phyloP scores from a whole-genome alignment of 2,797 vertebrate species.

The Girardinus metallicus region DNA sequence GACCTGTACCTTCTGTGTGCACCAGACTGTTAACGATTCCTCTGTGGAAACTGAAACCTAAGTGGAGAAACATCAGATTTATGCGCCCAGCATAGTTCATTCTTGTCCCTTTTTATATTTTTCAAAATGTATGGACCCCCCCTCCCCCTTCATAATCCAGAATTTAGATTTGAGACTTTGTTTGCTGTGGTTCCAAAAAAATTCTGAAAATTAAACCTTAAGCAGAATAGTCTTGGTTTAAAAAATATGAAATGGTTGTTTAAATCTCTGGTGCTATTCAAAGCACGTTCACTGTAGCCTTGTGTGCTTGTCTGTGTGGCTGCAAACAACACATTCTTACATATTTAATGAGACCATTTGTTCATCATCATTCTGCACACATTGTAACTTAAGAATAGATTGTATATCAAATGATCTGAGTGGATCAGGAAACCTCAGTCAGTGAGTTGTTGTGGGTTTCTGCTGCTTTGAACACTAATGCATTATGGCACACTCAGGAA shows the following conservation, averaged over 20 bases:
- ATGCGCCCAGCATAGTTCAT: slow-evolving; percentile 6
- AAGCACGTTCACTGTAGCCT: slow-evolving; percentile 39
- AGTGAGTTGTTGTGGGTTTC: slow-evolving; percentile 45
- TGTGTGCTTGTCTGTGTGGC: slow-evolving; percentile 32
- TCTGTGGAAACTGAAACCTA: slow-evolving; percentile 34
- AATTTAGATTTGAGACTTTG: background rate
- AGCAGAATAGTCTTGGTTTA: background rate
- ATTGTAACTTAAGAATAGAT: slow-evolving; percentile 51
- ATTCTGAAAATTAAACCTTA: background rate
- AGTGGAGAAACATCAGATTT: slow-evolving; percentile 13
- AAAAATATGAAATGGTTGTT: slow-evolving; percentile 31
- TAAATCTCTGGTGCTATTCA: slow-evolving; percentile 19
- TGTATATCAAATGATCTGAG: slow-evolving; percentile 49
- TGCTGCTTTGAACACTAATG: slow-evolving; percentile 9
- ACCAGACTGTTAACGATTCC: slow-evolving; percentile 10
- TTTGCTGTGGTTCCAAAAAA: background rate
- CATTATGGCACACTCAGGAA: slow-evolving; percentile 9
- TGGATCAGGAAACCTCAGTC: slow-evolving; percentile 34
- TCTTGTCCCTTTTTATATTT: slow-evolving; percentile 32
- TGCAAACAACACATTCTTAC: slow-evolving; percentile 36
- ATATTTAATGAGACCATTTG: slow-evolving; percentile 76
- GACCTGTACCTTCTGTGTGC: slow-evolving; percentile 28
- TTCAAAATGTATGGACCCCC: background rate
- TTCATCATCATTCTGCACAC: slow-evolving; percentile 46
- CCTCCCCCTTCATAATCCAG: too few relatives aligned